Evolutionary conservation across 2,113 vertebrate species (phyloP), one percentile per base, ranked within the genome.

Genomic region (Austrofundulus limnaeus): DNA sequence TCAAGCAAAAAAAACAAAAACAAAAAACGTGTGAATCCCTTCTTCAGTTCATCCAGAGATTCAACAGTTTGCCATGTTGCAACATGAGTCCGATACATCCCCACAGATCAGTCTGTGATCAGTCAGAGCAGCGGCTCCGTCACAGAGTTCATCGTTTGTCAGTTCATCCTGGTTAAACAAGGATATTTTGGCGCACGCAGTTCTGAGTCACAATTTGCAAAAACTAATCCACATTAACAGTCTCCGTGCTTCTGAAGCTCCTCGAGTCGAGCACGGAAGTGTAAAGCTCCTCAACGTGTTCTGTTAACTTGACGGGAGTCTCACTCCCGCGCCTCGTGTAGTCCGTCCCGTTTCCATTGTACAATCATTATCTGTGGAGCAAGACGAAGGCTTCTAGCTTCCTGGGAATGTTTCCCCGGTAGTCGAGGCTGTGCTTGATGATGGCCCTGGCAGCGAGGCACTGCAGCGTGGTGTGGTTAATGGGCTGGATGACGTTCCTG

Each of bases 381-480:
- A 96, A 86, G 83, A 99, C 94, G 11, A 99, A 99, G 65, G 94
- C 94, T 90, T 97, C 97, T 48, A 99, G 92, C 79, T 96, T 96
- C 85, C 96, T 95, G 14, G 97, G 97, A 86, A 99, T 97, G 77
- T 95, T 92, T 59, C 96, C 96, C 77, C 89, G 82, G 62, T 95
- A 99, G 61, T 41, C 45, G 76, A 99, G 94, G 77, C 92, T 91
- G 86, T 98, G 93, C 89, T 92, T 94, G 85, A 98, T 89, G 77
- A 99, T 97, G 31, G 94, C 92, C 75, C 96, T 94, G 68, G 97
- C 97, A 80, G 97, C 95, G 45, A 99, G 94, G 94, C 97, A 99
- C 89, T 98, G 96, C 92, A 99, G 88, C 0, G 95, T 98, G 85
- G 92, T 98, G 92, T 99, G 96, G 89, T 97, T 98, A 83, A 98